Percentiles rank a stretch among this genome's conserved stretches.
Evolutionary conservation across 2,113 vertebrate species (phyloP).

Genomic region (Okapia johnstoni): DNA sequence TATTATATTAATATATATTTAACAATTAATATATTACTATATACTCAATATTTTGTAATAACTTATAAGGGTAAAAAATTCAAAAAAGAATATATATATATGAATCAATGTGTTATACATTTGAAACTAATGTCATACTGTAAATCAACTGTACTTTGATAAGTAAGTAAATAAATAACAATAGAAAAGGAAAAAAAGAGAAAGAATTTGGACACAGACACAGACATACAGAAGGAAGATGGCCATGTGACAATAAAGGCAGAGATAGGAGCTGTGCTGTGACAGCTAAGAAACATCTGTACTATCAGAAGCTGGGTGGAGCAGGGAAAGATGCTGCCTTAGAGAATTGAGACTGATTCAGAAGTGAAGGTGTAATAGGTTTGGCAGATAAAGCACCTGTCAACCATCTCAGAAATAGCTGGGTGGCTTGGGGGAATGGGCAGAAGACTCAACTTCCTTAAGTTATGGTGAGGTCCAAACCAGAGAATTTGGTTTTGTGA

Average conservation of each 20-base stretch:
- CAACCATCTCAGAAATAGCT: neutral
- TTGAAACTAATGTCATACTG: neutral
- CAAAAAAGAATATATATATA: neutral
- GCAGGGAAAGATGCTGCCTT: neutral
- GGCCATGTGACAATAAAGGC: too few relatives aligned
- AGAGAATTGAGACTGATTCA: neutral
- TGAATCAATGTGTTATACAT: neutral
- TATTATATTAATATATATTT: neutral
- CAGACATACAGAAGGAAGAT: neutral
- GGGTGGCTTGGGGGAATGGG: too few relatives aligned
- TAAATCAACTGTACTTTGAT: neutral
- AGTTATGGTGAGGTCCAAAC: neutral
- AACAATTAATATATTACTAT: neutral
- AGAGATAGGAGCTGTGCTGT: too few relatives aligned
- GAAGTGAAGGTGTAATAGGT: neutral
- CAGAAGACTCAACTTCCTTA: neutral
- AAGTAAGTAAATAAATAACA: neutral
- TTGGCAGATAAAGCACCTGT: neutral
- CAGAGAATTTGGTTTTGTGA: neutral
- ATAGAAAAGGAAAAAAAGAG: neutral
- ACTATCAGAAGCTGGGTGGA: neutral
- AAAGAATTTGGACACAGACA: neutral
- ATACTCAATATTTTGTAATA: neutral
- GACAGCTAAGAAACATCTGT: neutral
- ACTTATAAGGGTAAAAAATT: neutral